phyloP scores from a whole-genome alignment of 2,888 invertebrate genomes.

The Teleiodes luculella region DNA sequence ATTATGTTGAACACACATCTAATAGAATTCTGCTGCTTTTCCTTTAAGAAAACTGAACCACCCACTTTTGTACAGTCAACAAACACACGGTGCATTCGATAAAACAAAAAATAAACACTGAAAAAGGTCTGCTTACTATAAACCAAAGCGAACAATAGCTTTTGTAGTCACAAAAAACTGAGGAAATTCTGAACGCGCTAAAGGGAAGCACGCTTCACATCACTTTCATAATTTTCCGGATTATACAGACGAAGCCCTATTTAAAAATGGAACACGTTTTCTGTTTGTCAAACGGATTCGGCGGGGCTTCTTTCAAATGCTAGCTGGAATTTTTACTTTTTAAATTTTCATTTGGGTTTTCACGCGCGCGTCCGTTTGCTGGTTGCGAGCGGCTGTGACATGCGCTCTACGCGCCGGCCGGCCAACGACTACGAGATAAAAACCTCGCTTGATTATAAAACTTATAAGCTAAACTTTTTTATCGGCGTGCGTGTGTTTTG shows the following conservation, averaged over 20 bases:
- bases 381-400: constrained; percentile 51
- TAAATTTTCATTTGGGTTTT: constrained; percentile 56
- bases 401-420: constrained; percentile 69
- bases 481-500: constrained; percentile 64
- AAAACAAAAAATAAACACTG: constrained; percentile 58
- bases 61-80: constrained; percentile 70
- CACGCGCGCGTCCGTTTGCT: constrained; percentile 52
- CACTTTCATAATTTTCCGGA: constrained; percentile 73
- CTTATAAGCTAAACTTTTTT: constrained; percentile 77
- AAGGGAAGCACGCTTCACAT: constrained; percentile 66
- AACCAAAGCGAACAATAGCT: constrained; percentile 66
- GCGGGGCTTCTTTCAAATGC: constrained; percentile 45
- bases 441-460: constrained; percentile 76
- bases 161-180: constrained; percentile 68
- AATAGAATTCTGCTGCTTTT: constrained; percentile 72
- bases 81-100: constrained; percentile 69
- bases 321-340: constrained; percentile 42
- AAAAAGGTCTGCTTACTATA: constrained; percentile 53
- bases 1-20: constrained; percentile 77
- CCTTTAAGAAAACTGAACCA: constrained; percentile 69
- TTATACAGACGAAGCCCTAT: constrained; percentile 44
- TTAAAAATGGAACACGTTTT: constrained; percentile 57
- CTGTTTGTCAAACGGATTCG: constrained; percentile 51
- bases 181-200: constrained; percentile 55
- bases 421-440: constrained; percentile 76